Conservation (phyloP, 1,140 invertebrate species). For the Drosophila kanapiae region DNA sequence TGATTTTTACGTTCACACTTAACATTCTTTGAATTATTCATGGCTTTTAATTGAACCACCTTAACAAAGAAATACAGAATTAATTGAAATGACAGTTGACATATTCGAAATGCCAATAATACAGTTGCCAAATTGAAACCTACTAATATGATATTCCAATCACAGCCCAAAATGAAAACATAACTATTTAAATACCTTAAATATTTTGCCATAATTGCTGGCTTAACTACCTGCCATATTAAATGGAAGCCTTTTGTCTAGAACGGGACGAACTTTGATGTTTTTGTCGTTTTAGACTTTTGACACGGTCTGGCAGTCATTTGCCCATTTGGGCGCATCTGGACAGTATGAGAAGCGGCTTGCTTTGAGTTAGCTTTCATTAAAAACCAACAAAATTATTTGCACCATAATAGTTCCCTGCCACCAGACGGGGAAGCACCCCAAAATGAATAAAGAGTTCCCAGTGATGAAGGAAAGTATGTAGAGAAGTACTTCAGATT, state of each 20-base stretch:
- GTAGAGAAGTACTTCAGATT: constrained; percentile 14
- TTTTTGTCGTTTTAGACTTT: constrained; percentile 26
- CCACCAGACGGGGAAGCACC: background rate
- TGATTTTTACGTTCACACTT: background rate
- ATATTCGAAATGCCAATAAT: constrained; percentile 4
- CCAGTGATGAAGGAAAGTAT: constrained; percentile 39
- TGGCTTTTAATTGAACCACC: background rate
- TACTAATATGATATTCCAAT: background rate
- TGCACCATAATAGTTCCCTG: constrained; percentile 1
- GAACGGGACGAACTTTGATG: constrained; percentile 51
- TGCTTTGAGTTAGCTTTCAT: constrained; percentile 41
- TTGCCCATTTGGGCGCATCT: constrained; percentile 17
- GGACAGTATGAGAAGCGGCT: constrained; percentile 5
- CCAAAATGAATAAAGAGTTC: constrained; percentile 28
- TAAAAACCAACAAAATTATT: constrained; percentile 21
- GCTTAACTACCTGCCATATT: background rate
- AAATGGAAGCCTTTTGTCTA: constrained; percentile 1
- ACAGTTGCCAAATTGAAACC: background rate
- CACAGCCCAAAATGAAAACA: background rate
- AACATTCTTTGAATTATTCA: background rate
- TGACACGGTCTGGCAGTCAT: constrained; percentile 53
- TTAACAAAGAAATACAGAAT: background rate
- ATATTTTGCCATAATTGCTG: background rate
- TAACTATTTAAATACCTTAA: background rate
- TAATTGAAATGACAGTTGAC: constrained; percentile 6